These are phyloP conservation scores for Aleadryas rufinucha DNA, from an alignment of 2,113 vertebrate genomes.

Conservation along the genomic window DNA sequence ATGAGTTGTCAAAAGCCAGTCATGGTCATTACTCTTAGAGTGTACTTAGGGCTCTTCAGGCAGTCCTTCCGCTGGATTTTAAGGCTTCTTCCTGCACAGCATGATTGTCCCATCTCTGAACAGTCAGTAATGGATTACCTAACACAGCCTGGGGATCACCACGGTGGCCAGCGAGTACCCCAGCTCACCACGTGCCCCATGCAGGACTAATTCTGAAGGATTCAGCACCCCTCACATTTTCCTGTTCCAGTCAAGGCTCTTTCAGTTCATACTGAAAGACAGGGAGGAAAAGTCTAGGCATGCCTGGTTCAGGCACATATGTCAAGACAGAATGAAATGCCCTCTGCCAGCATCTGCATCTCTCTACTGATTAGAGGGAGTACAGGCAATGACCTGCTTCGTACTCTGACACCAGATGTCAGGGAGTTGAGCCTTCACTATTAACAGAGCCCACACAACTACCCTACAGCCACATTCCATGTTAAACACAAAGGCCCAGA, in stretches of 20 bases:
- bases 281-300: background rate
- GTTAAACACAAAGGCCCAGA: background rate
- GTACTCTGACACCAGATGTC: background rate
- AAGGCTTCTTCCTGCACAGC: background rate
- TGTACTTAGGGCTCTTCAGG: background rate
- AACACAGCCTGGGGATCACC: background rate
- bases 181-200: background rate
- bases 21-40: background rate
- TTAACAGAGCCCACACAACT: background rate
- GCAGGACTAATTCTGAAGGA: background rate
- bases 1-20: background rate
- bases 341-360: background rate
- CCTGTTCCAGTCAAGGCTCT: background rate
- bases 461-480: background rate
- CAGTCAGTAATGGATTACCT: background rate
- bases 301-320: background rate
- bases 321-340: background rate
- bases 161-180: rapidly evolving
- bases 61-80: background rate
- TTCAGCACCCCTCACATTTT: background rate
- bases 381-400: background rate
- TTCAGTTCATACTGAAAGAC: background rate
- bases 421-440: background rate
- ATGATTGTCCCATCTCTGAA: background rate
- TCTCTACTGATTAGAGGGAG: background rate